Percentiles rank a stretch among this genome's conserved stretches.
These are phyloP conservation scores for Podarcis muralis DNA, from an alignment of 2,113 vertebrate genomes.

Conservation along the genomic window DNA sequence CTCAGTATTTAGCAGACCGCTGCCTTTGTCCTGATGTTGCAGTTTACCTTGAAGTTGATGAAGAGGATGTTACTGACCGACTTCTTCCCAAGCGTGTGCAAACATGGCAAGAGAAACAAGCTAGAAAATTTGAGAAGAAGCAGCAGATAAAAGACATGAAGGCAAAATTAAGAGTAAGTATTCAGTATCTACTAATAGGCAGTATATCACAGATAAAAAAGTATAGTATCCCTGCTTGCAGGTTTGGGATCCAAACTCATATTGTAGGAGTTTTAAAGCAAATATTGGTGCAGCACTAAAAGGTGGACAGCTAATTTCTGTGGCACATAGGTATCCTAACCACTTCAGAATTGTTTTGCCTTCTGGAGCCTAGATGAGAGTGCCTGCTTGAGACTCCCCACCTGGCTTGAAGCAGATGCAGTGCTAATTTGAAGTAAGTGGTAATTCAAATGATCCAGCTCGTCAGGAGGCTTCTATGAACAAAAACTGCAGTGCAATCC, in stretches of 20 bases:
- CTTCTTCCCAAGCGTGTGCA: constrained; percentile 79
- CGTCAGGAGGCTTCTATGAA: background rate
- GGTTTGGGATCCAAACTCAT: background rate
- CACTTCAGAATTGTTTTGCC: background rate
- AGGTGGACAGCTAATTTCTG: background rate
- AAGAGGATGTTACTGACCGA: constrained; percentile 77
- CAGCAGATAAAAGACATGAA: constrained; percentile 77
- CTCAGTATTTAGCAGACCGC: constrained; percentile 78
- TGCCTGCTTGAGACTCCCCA: background rate
- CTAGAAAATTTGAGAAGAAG: constrained; percentile 69
- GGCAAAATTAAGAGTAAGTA: constrained; percentile 79
- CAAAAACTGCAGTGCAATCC: background rate
- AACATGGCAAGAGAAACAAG: constrained; percentile 79
- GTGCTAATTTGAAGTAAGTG: background rate
- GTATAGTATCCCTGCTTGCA: background rate
- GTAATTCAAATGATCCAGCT: background rate
- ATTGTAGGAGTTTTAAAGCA: background rate
- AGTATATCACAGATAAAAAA: background rate
- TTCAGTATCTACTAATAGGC: constrained; percentile 7
- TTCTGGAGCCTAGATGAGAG: background rate
- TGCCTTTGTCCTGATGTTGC: constrained; percentile 86
- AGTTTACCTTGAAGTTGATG: constrained; percentile 79
- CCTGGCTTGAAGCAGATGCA: background rate
- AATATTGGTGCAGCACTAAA: background rate
- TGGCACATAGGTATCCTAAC: background rate